Conservation (phyloP, 2,888 invertebrate genomes). For the Chrysopilus asiliformis region DNA sequence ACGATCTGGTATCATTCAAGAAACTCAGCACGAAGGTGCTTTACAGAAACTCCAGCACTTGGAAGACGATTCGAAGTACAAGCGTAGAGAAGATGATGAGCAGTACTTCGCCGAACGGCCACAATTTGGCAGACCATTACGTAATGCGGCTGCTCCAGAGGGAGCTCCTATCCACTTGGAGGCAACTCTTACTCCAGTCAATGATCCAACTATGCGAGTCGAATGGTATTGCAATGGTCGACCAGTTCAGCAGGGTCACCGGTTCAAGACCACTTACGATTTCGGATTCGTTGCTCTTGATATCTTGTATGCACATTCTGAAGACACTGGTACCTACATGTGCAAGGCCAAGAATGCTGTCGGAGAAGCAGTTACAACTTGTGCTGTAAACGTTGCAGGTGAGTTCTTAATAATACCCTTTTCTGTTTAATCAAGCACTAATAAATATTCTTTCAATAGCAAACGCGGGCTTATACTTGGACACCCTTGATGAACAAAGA, state of each 20-base stretch:
- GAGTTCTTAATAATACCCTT: conserved; percentile 32
- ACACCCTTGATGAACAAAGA: conserved; percentile 83
- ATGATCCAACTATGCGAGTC: conserved; percentile 96
- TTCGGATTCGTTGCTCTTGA: conserved; percentile 96
- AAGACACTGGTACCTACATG: conserved; percentile 95
- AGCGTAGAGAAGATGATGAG: conserved; percentile 58
- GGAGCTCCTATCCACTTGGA: conserved; percentile 83
- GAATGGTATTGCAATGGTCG: conserved; percentile 96
- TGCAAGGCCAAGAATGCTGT: conserved; percentile 90
- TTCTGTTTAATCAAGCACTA: too few relatives aligned
- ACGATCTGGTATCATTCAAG: conserved; percentile 70
- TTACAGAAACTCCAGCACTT: conserved; percentile 82
- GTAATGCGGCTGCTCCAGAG: conserved; percentile 74
- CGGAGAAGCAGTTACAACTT: conserved; percentile 90
- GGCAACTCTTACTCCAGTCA: conserved; percentile 89
- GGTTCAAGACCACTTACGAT: conserved; percentile 92
- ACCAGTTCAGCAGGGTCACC: conserved; percentile 84
- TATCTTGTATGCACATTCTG: conserved; percentile 89
- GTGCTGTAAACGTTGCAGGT: conserved; percentile 77
- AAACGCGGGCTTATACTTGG: conserved; percentile 70
- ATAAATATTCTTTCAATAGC: conserved; percentile 37
- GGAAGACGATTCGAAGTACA: conserved; percentile 72
- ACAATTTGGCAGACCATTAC: conserved; percentile 77
- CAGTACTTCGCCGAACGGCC: conserved; percentile 69
- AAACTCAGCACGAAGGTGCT: conserved; percentile 87